Conservation (phyloP, 1,140 invertebrate species). For the Aphaenogaster rudis region DNA sequence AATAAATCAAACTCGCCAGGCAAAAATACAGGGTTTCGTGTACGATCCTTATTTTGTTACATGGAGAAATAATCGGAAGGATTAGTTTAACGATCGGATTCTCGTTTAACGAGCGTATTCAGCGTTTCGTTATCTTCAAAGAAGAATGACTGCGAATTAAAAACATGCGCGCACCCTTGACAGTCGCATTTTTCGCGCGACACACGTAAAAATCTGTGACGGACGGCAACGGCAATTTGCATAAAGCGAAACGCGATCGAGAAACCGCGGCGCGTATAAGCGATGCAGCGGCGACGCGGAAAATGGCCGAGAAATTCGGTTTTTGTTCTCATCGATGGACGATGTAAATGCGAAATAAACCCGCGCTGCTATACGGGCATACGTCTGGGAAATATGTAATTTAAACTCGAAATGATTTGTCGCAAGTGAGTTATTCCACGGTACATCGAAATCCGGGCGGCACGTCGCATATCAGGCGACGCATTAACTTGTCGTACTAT, state of each 20-base stretch:
- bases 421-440: conserved; percentile 70
- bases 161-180: conserved; percentile 11
- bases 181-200: conserved; percentile 7
- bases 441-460: conserved; percentile 68
- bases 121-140: conserved; percentile 3
- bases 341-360: conserved; percentile 56
- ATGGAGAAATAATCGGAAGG: neutral
- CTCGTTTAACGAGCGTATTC: neutral
- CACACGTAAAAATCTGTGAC: conserved; percentile 52
- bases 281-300: conserved; percentile 55
- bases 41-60: neutral
- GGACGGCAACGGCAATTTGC: conserved; percentile 47
- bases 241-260: conserved; percentile 64
- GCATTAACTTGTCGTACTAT: conserved; percentile 72
- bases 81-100: neutral
- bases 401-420: conserved; percentile 70
- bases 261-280: conserved; percentile 52
- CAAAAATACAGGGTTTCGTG: neutral
- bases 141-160: conserved; percentile 27
- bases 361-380: conserved; percentile 48
- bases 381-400: conserved; percentile 65
- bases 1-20: neutral
- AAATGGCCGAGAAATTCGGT: conserved; percentile 64
- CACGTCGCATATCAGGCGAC: conserved; percentile 70
- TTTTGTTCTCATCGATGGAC: conserved; percentile 65